Conservation (phyloP, 2,888 invertebrate species). For the Crematogaster levior region DNA sequence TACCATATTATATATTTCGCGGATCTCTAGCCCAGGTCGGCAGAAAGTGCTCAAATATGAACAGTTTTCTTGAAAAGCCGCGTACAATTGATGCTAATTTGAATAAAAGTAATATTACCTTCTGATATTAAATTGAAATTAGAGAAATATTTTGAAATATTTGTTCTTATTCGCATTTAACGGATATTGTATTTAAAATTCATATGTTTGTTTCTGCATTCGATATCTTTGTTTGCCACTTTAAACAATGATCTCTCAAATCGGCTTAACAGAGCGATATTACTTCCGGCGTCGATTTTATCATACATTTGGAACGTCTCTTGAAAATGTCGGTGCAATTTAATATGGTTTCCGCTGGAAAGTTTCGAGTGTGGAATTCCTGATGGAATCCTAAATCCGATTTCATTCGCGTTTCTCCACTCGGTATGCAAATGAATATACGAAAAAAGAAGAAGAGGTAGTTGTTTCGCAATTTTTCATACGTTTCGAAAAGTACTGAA, state of each 20-base stretch:
- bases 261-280: constrained; percentile 2
- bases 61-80: not conserved
- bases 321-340: constrained; percentile 37
- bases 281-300: not conserved
- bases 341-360: constrained; percentile 32
- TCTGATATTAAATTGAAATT: not conserved
- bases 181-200: not conserved
- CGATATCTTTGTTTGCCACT: not conserved
- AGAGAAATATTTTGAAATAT: not conserved
- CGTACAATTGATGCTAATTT: not conserved
- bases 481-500: constrained; percentile 1
- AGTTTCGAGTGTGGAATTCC: constrained; percentile 22
- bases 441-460: constrained; percentile 7
- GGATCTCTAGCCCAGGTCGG: not conserved
- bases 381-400: constrained; percentile 42
- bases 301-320: constrained; percentile 12
- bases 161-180: not conserved
- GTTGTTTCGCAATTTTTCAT: constrained; percentile 6
- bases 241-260: not conserved
- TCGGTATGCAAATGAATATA: constrained; percentile 35
- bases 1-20: not conserved
- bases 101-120: not conserved
- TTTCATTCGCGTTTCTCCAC: constrained; percentile 28
- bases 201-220: not conserved
- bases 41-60: not conserved